phyloP scores from a whole-genome alignment of 2,888 invertebrate species.

The Anthrax anthrax region DNA sequence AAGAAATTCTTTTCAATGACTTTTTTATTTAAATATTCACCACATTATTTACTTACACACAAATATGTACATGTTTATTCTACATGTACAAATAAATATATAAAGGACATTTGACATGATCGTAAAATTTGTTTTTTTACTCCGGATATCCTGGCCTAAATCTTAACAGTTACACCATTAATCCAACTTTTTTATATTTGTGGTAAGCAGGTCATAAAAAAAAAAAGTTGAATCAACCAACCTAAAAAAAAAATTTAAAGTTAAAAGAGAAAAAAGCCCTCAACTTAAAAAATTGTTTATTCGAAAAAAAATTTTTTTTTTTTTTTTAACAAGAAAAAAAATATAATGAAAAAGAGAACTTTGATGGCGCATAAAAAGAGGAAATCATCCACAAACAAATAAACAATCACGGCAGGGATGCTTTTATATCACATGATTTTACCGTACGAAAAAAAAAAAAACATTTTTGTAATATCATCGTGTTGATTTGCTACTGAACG shows the following conservation, averaged over 20 bases:
- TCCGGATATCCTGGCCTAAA: not conserved
- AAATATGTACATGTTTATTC: too few relatives aligned
- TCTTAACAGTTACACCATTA: conserved; percentile 3
- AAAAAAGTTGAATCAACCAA: too few relatives aligned
- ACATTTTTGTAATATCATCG: not conserved
- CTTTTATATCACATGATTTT: conserved; percentile 1
- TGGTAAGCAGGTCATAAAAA: conserved; percentile 6
- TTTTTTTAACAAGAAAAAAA: too few relatives aligned
- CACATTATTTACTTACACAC: not conserved
- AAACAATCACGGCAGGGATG: conserved; percentile 11
- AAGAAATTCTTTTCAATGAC: not conserved
- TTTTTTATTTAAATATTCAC: not conserved
- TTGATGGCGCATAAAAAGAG: conserved; percentile 12
- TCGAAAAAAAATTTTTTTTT: not conserved
- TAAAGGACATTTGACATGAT: not conserved
- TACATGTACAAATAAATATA: too few relatives aligned
- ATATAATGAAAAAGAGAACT: conserved; percentile 9
- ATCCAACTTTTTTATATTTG: conserved; percentile 3
- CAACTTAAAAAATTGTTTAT: too few relatives aligned
- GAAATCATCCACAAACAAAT: conserved; percentile 14
- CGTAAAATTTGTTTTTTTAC: not conserved
- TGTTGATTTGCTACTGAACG: not conserved
- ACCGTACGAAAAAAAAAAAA: not conserved
- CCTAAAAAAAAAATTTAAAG: too few relatives aligned
- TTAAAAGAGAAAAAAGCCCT: too few relatives aligned